These are phyloP conservation scores for Cephalopterus ornatus DNA, from an alignment of 2,113 vertebrate species.

Conservation along the genomic window DNA sequence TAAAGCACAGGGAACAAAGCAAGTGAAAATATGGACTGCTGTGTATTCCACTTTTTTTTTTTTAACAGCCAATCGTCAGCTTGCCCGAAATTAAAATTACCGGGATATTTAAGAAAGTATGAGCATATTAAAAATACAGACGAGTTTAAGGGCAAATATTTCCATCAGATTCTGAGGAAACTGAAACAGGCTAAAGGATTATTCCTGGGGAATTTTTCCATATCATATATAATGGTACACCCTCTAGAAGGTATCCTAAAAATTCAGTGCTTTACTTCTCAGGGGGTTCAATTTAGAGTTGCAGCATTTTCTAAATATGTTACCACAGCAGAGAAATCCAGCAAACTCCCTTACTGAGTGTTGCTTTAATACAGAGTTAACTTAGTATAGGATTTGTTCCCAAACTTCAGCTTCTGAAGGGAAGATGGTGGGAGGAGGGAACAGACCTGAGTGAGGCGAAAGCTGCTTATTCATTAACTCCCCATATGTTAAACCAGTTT, in stretches of 20 bases:
- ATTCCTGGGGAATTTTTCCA: not conserved
- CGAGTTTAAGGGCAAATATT: not conserved
- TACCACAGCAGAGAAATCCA: not conserved
- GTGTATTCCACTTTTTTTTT: not conserved
- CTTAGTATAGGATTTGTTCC: not conserved
- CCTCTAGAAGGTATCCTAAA: not conserved
- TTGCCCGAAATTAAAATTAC: not conserved
- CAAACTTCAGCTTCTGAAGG: not conserved
- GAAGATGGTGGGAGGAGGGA: constrained; percentile 21
- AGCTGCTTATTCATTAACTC: constrained; percentile 48
- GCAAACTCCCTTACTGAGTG: not conserved
- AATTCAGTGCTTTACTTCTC: not conserved
- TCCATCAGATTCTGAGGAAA: not conserved
- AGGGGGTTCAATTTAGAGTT: not conserved
- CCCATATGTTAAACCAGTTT: constrained; percentile 49
- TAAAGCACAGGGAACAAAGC: not conserved
- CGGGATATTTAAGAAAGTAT: not conserved
- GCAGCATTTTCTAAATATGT: not conserved
- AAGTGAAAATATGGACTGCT: not conserved
- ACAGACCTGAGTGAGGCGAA: not conserved
- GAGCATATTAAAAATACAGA: not conserved
- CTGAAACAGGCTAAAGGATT: not conserved
- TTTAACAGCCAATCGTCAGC: not conserved
- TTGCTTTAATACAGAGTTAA: not conserved
- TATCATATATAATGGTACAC: not conserved